phyloP scores from a whole-genome alignment of 2,888 invertebrate genomes.

The Nudaria mundana region DNA sequence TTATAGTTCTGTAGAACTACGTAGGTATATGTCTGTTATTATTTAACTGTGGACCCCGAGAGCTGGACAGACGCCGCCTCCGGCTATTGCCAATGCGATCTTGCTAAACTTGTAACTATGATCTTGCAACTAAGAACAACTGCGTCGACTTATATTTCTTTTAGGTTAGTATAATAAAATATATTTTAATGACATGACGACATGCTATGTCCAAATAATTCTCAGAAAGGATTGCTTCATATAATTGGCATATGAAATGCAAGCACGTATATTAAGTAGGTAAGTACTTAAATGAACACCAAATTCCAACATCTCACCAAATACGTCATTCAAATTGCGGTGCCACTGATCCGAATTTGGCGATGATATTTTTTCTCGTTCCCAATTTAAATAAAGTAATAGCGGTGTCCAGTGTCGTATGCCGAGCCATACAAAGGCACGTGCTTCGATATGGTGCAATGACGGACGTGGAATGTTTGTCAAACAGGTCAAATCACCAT shows the following conservation, averaged over 20 bases:
- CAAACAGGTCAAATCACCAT: conserved; percentile 51
- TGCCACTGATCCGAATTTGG: conserved; percentile 47
- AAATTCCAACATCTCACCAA: conserved; percentile 51
- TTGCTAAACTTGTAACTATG: conserved; percentile 56
- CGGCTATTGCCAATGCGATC: conserved; percentile 61
- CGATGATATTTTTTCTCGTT: conserved; percentile 41
- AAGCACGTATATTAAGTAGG: conserved; percentile 10
- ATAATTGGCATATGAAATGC: conserved; percentile 24
- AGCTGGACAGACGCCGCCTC: conserved; percentile 54
- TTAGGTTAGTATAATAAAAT: conserved; percentile 5
- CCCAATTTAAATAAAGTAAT: conserved; percentile 65
- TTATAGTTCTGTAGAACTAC: conserved; percentile 69
- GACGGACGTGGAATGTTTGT: conserved; percentile 53
- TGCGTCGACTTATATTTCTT: conserved; percentile 13
- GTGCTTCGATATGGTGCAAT: conserved; percentile 55
- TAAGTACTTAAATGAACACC: conserved; percentile 42
- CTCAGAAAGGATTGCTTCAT: conserved; percentile 15
- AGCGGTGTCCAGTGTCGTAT: conserved; percentile 57
- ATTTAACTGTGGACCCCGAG: conserved; percentile 64
- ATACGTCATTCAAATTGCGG: conserved; percentile 57
- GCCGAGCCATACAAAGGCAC: conserved; percentile 54
- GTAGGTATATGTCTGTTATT: conserved; percentile 61
- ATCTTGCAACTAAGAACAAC: conserved; percentile 44
- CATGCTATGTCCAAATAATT: not conserved
- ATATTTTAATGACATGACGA: not conserved